Base-by-base conservation (phyloP, 2,888 invertebrate species). In the Plebejus melissa region DNA sequence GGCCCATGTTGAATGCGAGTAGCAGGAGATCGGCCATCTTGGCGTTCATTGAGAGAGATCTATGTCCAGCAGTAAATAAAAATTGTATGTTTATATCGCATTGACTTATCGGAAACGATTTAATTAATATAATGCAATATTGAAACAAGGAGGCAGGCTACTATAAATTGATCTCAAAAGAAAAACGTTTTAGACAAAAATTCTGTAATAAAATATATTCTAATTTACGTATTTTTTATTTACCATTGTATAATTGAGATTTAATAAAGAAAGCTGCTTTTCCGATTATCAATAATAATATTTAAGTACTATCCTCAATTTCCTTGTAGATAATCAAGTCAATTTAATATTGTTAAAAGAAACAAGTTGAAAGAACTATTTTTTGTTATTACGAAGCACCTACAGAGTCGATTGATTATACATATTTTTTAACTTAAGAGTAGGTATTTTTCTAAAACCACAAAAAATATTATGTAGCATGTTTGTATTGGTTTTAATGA, bases 221-320 rank as follows among this genome's bases (percentile, higher is more conserved):
- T 11, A 60, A 32, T 32, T 6, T 11, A 4, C 22, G 60, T 60
- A 9, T 9, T 77, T 76, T 60, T 74, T 75, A 74, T 74, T 77
- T 69, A 57, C 74, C 69, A 54, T 38, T 54, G 58, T 38, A 38
- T 72, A 72, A 76, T 76, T 77, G 74, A 76, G 74, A 74, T 76
- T 69, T 74, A 74, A 77, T 71, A 22, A 75, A 58, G 74, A 32
- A 69, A 76, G 36, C 69, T 65, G 76, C 69, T 69, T 69, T 76
- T 74, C 69, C n/a, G 16, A 2, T 22, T 70, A 41, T 70, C n/a
- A 70, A 28, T 60, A 28, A 60, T 28, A 60, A 50, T 50, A 50
- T 11, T 60, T 60, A 60, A 22, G 28, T 9, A 60, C 7, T 28
- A 11, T 60, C 11, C 60, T 60, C n/a, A n/a, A 28, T 60, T 60